phyloP scores from a whole-genome alignment of 2,797 vertebrate species.

The Parauchenoglanis punctatus region DNA sequence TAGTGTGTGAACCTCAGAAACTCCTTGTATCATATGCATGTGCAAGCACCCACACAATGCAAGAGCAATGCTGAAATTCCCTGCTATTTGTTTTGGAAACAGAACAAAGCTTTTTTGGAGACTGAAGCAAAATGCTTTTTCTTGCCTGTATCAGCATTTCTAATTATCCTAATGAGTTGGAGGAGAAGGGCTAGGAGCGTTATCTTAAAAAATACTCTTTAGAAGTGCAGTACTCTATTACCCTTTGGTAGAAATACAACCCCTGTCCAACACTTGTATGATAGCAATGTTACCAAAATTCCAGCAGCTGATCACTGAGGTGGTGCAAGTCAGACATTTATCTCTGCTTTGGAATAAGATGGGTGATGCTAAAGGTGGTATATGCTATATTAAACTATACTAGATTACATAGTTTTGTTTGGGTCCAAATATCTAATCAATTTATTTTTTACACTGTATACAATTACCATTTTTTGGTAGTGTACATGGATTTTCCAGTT shows the following conservation, averaged over 20 bases:
- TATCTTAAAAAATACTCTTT: constrained; percentile 59
- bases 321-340: background rate
- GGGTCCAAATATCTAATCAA: background rate
- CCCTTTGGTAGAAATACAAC: constrained; percentile 32
- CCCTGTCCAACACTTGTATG: constrained; percentile 50
- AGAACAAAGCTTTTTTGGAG: constrained; percentile 78
- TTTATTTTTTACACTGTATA: background rate
- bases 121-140: constrained; percentile 76
- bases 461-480: too few species aligned
- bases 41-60: constrained; percentile 62
- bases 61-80: constrained; percentile 76
- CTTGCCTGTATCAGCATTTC: constrained; percentile 78
- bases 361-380: background rate
- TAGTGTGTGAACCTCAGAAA: constrained; percentile 64
- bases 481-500: background rate
- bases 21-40: constrained; percentile 59
- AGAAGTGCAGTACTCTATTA: constrained; percentile 39
- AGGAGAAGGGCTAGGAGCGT: constrained; percentile 65
- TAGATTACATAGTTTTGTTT: background rate
- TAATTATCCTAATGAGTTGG: constrained; percentile 76
- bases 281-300: constrained; percentile 65
- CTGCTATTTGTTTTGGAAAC: constrained; percentile 79
- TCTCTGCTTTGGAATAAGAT: background rate
- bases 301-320: background rate
- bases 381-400: background rate